Evolutionary conservation across 2,797 vertebrate genomes (phyloP), one percentile per base, ranked within the genome.

Genomic region (Pangasius macronema): DNA sequence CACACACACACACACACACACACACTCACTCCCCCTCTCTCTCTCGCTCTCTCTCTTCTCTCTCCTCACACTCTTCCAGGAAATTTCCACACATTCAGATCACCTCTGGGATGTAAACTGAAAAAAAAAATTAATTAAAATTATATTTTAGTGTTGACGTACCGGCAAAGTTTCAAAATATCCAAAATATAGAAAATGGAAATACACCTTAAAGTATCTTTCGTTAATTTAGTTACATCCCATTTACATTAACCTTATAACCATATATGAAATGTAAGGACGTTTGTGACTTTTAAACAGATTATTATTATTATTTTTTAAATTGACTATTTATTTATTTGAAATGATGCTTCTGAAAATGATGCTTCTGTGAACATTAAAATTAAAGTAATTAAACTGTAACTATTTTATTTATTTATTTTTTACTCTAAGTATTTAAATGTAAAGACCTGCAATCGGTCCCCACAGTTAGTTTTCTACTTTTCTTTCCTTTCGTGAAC

Each of bases 101-200:
- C 88, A 83, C 89, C 90, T 92, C 88, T 91, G 91, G 92, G 88
- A 91, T 92, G 92, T 91, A 94, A 95, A 95, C 94, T 92, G 89
- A 46, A 46, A 46, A 8, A 46, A 9, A 46, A 46, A 6, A 42
- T 6, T 20, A 3, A 1, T n/a, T n/a, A 55, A 3, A 16, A 3
- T 55, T 20, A 22, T 57, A 57, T 20, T 57, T 22, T 5, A 57
- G 18, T 5, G 55, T n/a, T n/a, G 18, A 57, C 16, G 2, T 57
- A 16, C 0, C 5, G 18, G 55, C 1, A 20, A 22, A 20, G 5
- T 22, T 18, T 57, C 55, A 57, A 57, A 63, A n/a, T n/a, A 63
- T 63, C n/a, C 10, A 42, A 42, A 42, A 42, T 42, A 63, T n/a
- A 10, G 27, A 63, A 63, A 63, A 63, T n/a, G 27, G 9, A 63